Conservation (phyloP, 2,113 vertebrate genomes). For the Electrona antarctica region DNA sequence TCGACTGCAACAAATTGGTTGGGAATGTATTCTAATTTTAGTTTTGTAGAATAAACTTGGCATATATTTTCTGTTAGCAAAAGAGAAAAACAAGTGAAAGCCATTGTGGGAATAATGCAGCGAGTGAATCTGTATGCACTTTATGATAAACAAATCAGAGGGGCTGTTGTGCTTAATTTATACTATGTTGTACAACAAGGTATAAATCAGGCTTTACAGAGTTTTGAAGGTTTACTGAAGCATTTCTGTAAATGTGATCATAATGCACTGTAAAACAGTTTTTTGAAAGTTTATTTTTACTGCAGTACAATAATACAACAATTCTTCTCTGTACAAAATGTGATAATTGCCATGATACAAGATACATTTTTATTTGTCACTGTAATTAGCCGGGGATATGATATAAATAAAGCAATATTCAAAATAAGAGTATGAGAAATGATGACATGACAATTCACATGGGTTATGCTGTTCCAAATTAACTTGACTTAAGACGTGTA, state of each 20-base stretch:
- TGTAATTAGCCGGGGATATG: no score
- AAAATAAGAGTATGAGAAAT: no score
- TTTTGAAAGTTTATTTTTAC: no score
- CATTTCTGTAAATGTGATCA: constrained; percentile 26
- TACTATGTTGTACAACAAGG: no score
- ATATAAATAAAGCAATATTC: no score
- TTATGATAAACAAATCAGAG: constrained; percentile 46
- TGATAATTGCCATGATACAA: no score
- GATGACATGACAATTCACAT: no score
- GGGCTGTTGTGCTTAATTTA: constrained; percentile 7
- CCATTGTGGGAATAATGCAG: constrained; percentile 35
- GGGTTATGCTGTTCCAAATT: no score
- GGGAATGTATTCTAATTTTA: not conserved
- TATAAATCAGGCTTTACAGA: not conserved
- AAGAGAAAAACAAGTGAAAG: constrained; percentile 2
- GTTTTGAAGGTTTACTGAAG: constrained; percentile 38
- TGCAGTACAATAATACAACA: no score
- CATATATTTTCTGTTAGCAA: not conserved
- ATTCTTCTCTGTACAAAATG: no score
- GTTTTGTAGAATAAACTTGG: not conserved
- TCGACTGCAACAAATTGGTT: not conserved
- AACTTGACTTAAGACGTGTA: no score
- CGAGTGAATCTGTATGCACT: constrained; percentile 58
- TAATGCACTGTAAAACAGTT: constrained; percentile 29
- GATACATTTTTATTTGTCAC: no score